Evolutionary conservation across 2,797 vertebrate genomes (phyloP), one percentile per base, ranked within the genome.

Genomic region (Lindbergichthys nudifrons): DNA sequence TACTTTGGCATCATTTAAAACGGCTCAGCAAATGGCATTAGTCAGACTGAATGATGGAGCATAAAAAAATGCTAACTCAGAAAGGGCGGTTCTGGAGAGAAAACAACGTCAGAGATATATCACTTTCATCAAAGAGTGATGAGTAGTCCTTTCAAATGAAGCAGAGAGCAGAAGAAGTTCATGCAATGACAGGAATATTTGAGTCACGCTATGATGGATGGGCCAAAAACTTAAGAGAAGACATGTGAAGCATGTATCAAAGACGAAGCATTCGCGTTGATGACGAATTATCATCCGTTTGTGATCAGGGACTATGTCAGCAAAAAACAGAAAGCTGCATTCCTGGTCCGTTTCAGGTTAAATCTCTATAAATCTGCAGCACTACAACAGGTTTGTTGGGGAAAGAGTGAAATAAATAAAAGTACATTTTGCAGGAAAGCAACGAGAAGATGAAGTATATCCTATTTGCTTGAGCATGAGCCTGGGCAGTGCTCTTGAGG

Each of bases 1-100:
- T 39, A 47, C 23, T 77, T 45, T 48, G 36, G 50, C 48, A 46
- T 82, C 69, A 77, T 80, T 75, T 63, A 80, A 77, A 84, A 65
- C 59, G 41, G 41, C 59, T 67, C 60, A 53, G 41, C 32, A 73
- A 78, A 85, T 5, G 1, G 32, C 62, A 82, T 79, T 43, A 83
- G 50, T 79, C 67, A 79, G 60, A 74, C 83, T 64, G 76, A 83
- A 77, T 75, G 75, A 86, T 63, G 61, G 61, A 59, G 69, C 64
- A 30, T 56, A 69, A 64, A 81, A 43, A 73, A 76, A 77, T 61
- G 73, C 59, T 23, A 65, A 71, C 48, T 81, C 72, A 80, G 56
- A 71, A n/a, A 73, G 68, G 32, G 62, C 5, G 48, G 42, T 6
- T 73, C 75, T 76, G 73, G 68, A 73, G 26, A 1, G 2, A 67